Evolutionary conservation across 1,140 invertebrate species (phyloP).

Genomic region (Nasonia giraulti): DNA sequence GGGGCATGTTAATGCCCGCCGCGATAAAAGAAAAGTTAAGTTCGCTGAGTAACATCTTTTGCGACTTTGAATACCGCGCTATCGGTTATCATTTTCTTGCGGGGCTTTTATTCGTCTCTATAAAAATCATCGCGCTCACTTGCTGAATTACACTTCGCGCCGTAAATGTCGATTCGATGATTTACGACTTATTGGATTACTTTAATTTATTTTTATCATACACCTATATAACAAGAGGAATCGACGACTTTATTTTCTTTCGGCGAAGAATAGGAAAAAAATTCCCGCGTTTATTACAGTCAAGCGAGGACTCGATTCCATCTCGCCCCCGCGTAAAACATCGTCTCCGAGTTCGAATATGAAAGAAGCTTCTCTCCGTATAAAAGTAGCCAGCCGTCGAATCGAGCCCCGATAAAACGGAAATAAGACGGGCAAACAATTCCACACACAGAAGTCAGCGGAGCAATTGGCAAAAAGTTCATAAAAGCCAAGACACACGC

Average conservation of each 20-base stretch:
- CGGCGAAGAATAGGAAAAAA: too few relatives aligned
- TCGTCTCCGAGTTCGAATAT: not conserved
- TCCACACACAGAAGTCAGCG: not conserved
- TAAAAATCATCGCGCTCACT: slow-evolving; percentile 13
- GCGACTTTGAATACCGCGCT: not conserved
- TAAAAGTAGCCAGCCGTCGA: too few relatives aligned
- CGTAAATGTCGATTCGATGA: not conserved
- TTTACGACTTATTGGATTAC: not conserved
- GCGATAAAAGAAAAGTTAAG: not conserved
- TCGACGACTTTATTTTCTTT: too few relatives aligned
- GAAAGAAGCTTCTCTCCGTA: not conserved
- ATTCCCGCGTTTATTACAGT: too few relatives aligned
- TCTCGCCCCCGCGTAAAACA: too few relatives aligned
- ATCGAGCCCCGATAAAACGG: not conserved
- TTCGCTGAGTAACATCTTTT: slow-evolving; percentile 15
- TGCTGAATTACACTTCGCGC: not conserved
- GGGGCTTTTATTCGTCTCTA: not conserved
- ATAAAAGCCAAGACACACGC: slow-evolving; percentile 26
- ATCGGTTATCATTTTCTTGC: not conserved
- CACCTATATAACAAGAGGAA: not conserved
- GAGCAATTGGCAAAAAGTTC: slow-evolving; percentile 32
- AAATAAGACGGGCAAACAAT: slow-evolving; percentile 12
- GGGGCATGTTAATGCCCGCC: not conserved
- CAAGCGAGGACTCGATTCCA: too few relatives aligned
- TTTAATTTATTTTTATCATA: not conserved